These are phyloP conservation scores for Myrmophylax atrothorax DNA, from an alignment of 2,113 vertebrate genomes.

Conservation along the genomic window DNA sequence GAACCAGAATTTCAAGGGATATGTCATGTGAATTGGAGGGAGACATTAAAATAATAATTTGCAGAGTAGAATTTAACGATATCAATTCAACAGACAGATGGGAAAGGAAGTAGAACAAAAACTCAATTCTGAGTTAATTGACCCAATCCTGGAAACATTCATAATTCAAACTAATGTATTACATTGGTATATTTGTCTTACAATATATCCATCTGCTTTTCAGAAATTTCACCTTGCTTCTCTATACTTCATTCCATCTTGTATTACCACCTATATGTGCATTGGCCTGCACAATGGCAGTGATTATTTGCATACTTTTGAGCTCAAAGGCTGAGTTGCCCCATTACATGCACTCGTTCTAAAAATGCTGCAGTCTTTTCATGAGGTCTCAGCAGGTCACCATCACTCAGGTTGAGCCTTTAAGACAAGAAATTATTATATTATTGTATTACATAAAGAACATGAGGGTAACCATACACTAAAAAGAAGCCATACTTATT, in stretches of 20 bases:
- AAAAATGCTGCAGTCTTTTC: background rate
- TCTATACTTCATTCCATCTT: background rate
- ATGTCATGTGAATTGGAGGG: background rate
- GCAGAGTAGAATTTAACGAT: background rate
- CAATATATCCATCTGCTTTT: background rate
- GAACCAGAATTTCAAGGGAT: background rate
- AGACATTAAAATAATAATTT: background rate
- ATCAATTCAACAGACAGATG: background rate
- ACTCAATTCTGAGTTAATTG: slow-evolving; percentile 17
- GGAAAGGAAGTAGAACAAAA: background rate
- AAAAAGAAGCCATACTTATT: background rate
- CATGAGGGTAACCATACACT: background rate
- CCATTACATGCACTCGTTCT: background rate
- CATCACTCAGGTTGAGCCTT: background rate
- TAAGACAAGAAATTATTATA: background rate
- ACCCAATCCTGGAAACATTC: background rate
- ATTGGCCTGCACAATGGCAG: background rate
- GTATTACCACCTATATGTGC: background rate
- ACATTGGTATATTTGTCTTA: background rate
- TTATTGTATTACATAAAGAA: background rate
- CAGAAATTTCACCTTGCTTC: background rate
- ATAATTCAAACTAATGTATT: background rate
- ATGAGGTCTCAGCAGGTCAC: background rate
- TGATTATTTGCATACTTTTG: background rate
- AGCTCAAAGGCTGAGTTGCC: background rate